Percentiles rank a stretch among this genome's conserved stretches.
phyloP scores from a whole-genome alignment of 2,888 invertebrate genomes.

The Conus canariensis region DNA sequence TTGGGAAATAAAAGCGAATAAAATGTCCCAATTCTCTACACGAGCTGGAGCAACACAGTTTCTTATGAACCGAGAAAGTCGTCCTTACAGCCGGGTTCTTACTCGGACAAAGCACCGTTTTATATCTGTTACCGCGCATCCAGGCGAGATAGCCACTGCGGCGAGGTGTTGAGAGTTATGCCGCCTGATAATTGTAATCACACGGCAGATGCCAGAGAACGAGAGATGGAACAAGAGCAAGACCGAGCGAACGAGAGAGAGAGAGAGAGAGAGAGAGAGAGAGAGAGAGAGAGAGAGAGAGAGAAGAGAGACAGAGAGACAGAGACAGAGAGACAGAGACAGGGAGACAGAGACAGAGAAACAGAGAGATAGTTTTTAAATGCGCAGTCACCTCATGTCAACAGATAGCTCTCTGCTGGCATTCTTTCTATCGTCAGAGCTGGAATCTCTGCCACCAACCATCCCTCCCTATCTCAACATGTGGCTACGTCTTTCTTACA shows the following conservation, averaged over 20 bases:
- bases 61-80: too few species aligned
- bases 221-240: background rate
- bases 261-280: conserved; percentile 3
- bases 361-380: too few species aligned
- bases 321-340: background rate
- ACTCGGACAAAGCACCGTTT: background rate
- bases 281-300: background rate
- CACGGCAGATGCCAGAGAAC: background rate
- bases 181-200: conserved; percentile 7
- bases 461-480: too few species aligned
- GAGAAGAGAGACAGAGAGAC: too few species aligned
- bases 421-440: too few species aligned
- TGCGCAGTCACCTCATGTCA: too few species aligned
- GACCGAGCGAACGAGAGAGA: background rate
- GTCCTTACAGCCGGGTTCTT: background rate
- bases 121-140: background rate
- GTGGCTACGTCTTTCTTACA: too few species aligned
- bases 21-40: too few species aligned
- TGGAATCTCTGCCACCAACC: too few species aligned
- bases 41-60: too few species aligned
- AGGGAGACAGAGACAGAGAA: background rate
- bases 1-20: too few species aligned
- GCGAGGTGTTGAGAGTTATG: conserved; percentile 12
- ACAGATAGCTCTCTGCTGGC: too few species aligned
- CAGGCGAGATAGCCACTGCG: background rate